A percentile compares a stretch with the other conserved stretches of the same genome.
Evolutionary conservation across 2,113 vertebrate genomes (phyloP).

Genomic region (Bungarus multicinctus): DNA sequence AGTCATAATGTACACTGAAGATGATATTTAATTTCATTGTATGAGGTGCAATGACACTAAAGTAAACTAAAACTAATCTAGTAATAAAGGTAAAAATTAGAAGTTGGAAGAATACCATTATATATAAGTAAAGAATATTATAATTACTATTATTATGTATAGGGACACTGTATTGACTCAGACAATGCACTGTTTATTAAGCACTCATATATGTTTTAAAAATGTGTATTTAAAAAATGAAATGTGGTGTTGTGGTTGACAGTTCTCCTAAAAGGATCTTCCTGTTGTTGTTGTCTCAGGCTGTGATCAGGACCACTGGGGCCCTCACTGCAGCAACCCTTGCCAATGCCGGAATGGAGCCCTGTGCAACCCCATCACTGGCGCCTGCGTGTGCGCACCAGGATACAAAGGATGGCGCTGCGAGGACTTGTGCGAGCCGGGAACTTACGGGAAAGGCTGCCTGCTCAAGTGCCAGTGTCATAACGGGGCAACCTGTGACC

Average conservation of each 20-base stretch:
- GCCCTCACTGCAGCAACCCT: conserved; percentile 96
- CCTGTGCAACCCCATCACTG: conserved; percentile 98
- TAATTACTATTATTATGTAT: too few relatives aligned
- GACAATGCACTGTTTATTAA: too few relatives aligned
- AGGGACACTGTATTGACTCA: too few relatives aligned
- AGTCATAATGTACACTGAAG: too few relatives aligned
- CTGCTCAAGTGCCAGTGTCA: conserved; percentile 91
- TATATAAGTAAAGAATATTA: too few relatives aligned
- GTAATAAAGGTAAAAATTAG: too few relatives aligned
- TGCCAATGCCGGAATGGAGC: conserved; percentile 97
- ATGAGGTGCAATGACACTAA: too few relatives aligned
- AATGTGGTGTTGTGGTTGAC: neutral
- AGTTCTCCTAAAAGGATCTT: neutral
- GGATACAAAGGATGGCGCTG: conserved; percentile 97
- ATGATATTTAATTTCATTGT: too few relatives aligned
- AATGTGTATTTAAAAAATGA: too few relatives aligned
- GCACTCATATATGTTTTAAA: too few relatives aligned
- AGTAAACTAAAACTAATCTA: too few relatives aligned
- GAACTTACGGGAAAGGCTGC: conserved; percentile 91
- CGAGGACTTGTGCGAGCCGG: conserved; percentile 86
- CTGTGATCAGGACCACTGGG: conserved; percentile 96
- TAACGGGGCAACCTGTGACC: conserved; percentile 92
- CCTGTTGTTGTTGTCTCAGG: conserved; percentile 69
- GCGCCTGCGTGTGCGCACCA: conserved; percentile 92
- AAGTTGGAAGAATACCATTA: too few relatives aligned